These are phyloP conservation scores for Melikaiella ostensackeni DNA, from an alignment of 2,888 invertebrate genomes.

Conservation along the genomic window DNA sequence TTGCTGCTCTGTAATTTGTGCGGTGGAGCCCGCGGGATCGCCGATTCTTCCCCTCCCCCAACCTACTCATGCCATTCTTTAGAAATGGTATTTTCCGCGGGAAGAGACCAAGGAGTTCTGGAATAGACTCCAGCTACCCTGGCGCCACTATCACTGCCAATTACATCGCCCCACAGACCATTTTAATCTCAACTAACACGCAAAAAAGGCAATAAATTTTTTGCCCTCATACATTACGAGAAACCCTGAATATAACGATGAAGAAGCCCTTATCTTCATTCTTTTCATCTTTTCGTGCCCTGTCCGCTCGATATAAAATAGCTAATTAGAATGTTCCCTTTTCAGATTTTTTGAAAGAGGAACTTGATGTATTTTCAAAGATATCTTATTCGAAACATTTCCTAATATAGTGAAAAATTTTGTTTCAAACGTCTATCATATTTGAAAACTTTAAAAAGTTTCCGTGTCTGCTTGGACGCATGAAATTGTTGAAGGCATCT, in stretches of 20 bases:
- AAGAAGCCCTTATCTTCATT: background rate
- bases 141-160: constrained; percentile 63
- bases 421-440: too few species aligned
- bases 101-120: constrained; percentile 24
- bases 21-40: constrained; percentile 69
- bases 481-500: too few species aligned
- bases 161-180: constrained; percentile 58
- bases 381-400: too few species aligned
- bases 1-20: constrained; percentile 72
- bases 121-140: constrained; percentile 30
- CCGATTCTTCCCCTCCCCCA: constrained; percentile 47
- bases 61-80: constrained; percentile 21
- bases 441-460: too few species aligned
- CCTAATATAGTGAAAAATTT: too few species aligned
- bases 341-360: too few species aligned
- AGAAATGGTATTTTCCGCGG: constrained; percentile 32
- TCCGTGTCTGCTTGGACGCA: too few species aligned
- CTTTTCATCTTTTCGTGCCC: background rate
- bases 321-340: too few species aligned
- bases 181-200: constrained; percentile 64
- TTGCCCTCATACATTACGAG: constrained; percentile 21
- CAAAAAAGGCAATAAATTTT: constrained; percentile 63
- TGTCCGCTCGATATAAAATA: too few species aligned
- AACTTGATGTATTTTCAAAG: too few species aligned
- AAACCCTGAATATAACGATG: constrained; percentile 27